These are phyloP conservation scores for Tipula unca DNA, from an alignment of 2,888 invertebrate species.

Conservation along the genomic window DNA sequence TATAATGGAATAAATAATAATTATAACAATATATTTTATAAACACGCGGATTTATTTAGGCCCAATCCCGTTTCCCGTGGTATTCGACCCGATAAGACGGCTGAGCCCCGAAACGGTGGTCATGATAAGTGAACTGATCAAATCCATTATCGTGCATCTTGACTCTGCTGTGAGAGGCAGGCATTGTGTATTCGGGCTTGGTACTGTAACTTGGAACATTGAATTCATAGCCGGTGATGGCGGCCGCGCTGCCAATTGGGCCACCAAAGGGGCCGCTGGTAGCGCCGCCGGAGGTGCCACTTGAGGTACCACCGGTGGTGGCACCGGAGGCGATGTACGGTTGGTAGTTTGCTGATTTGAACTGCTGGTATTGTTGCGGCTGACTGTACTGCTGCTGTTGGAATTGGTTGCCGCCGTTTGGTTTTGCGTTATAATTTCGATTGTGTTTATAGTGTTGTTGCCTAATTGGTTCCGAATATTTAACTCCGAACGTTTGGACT, in stretches of 20 bases:
- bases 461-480: conserved; percentile 16
- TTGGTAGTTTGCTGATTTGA: background rate
- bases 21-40: background rate
- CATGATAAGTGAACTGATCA: conserved; percentile 18
- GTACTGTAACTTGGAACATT: background rate
- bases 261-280: no score
- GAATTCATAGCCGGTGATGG: background rate
- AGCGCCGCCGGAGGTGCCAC: background rate
- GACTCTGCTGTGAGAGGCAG: conserved; percentile 18
- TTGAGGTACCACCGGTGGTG: background rate
- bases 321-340: background rate
- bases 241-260: background rate
- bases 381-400: background rate
- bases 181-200: conserved; percentile 9
- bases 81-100: conserved; percentile 16
- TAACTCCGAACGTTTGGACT: background rate
- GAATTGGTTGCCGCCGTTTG: background rate
- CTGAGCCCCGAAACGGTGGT: conserved; percentile 16
- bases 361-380: background rate
- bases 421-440: conserved; percentile 2
- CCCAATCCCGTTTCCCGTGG: conserved; percentile 14
- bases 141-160: conserved; percentile 18
- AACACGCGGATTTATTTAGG: background rate
- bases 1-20: background rate
- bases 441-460: background rate